Base-by-base conservation (phyloP, 2,113 vertebrate genomes). In the Albula goreensis region DNA sequence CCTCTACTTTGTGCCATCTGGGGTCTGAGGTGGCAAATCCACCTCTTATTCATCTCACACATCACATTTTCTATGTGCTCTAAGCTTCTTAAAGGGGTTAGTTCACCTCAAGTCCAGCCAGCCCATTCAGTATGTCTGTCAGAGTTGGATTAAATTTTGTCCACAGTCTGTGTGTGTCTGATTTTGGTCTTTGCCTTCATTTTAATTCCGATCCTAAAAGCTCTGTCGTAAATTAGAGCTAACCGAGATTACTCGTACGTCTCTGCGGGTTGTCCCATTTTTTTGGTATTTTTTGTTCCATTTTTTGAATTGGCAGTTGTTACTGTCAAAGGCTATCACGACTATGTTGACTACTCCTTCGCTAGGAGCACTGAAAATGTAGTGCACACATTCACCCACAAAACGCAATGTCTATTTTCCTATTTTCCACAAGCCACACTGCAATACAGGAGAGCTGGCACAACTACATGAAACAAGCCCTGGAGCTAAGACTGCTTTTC, bases 21-120 rank as follows among this genome's bases (percentile, higher is more conserved):
- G 80, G n/a, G 25, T 70, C 51, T 19, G 9, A 50, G 13, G 22
- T 41, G 79, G 15, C 70, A 83, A 77, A 83, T 25, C 31, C 70
- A 11, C 22, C 50, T 22, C 63, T 48, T 57, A n/a, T 49, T 52
- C 80, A 11, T 63, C 50, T 25, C 25, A 50, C 51, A 70, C 66
- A 17, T 86, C 87, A 60, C 79, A 81, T 53, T 86, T 50, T 70
- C 85, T 52, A n/a, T 82, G 77, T 77, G 77, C 17, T 70, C 19
- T 88, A 90, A 90, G 88, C 90, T 63, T 87, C 90, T 91, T 89
- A 86, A 48, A 11, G 12, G 82, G 88, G 80, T 41, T 60, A 82
- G 5, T 50, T 81, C 82, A 85, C 84, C 84, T 77, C 41, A 25
- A 57, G 19, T 51, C 13, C 51, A 31, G 52, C 0, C 48, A 63